Conservation (phyloP, 2,888 invertebrate species). For the Muscina levida region DNA sequence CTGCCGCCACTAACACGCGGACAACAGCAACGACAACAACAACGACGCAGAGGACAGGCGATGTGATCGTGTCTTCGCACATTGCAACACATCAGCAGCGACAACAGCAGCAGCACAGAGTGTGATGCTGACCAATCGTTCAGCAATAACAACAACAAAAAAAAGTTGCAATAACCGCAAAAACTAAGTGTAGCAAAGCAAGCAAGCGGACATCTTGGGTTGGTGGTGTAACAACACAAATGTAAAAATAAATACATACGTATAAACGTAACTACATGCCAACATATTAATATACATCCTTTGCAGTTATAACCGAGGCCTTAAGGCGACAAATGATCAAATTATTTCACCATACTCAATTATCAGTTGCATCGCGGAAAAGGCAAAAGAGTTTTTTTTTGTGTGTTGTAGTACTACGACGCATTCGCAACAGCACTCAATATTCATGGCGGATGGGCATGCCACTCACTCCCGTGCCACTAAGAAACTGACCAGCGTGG, state of each 20-base stretch:
- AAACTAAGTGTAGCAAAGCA: constrained; percentile 50
- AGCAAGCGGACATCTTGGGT: constrained; percentile 40
- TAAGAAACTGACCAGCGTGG: neutral
- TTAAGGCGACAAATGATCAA: constrained; percentile 50
- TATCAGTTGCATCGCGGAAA: constrained; percentile 28
- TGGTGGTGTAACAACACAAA: neutral
- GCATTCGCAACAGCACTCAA: constrained; percentile 11
- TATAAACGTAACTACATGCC: neutral
- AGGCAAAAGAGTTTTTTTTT: neutral
- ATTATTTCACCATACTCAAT: constrained; percentile 49
- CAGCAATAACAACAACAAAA: constrained; percentile 33
- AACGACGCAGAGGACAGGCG: too few relatives aligned
- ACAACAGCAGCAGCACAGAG: neutral
- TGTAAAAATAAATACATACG: neutral
- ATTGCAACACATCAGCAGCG: constrained; percentile 39
- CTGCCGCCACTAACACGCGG: constrained; percentile 57
- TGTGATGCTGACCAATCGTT: neutral
- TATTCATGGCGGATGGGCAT: neutral
- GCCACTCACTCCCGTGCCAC: neutral
- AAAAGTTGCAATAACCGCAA: constrained; percentile 48
- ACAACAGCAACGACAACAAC: constrained; percentile 49
- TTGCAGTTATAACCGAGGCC: constrained; percentile 20
- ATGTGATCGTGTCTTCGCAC: constrained; percentile 65
- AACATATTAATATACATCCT: neutral
- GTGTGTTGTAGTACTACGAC: neutral